A percentile compares a stretch with the other conserved stretches of the same genome.
phyloP scores from a whole-genome alignment of 2,113 vertebrate genomes.

The Brachirus orientalis region DNA sequence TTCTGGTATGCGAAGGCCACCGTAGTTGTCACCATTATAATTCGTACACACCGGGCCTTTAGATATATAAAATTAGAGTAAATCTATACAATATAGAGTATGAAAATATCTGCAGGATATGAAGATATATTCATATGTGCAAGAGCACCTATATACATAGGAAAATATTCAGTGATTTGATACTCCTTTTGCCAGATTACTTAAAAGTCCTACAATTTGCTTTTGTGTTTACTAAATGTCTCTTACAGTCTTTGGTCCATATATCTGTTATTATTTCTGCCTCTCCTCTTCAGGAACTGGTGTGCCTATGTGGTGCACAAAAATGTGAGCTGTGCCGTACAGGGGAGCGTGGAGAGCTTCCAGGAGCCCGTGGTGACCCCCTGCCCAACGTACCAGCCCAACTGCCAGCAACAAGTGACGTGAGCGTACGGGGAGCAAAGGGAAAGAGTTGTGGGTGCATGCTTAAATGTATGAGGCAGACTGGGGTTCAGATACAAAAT shows the following conservation, averaged over 20 bases:
- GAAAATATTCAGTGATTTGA: neutral
- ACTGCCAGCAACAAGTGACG: constrained; percentile 85
- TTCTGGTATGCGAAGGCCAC: no score
- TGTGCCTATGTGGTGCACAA: constrained; percentile 94
- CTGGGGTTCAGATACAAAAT: constrained; percentile 29
- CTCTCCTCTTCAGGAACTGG: constrained; percentile 88
- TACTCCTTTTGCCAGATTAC: constrained; percentile 1
- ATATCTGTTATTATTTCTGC: neutral
- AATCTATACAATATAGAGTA: no score
- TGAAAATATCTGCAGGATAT: no score
- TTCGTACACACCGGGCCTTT: no score
- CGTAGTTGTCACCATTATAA: no score
- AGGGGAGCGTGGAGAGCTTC: constrained; percentile 89
- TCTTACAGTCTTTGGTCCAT: no score
- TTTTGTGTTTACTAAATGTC: neutral
- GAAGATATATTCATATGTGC: no score
- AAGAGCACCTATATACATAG: no score
- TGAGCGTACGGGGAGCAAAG: constrained; percentile 68
- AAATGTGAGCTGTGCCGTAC: constrained; percentile 95
- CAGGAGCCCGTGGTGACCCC: constrained; percentile 87
- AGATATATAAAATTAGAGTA: no score
- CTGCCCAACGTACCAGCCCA: constrained; percentile 87
- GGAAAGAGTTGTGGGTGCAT: constrained; percentile 40
- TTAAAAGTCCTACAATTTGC: neutral
- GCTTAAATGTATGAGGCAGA: constrained; percentile 38